phyloP scores from a whole-genome alignment of 2,888 invertebrate species.

The Sesamia inferens region DNA sequence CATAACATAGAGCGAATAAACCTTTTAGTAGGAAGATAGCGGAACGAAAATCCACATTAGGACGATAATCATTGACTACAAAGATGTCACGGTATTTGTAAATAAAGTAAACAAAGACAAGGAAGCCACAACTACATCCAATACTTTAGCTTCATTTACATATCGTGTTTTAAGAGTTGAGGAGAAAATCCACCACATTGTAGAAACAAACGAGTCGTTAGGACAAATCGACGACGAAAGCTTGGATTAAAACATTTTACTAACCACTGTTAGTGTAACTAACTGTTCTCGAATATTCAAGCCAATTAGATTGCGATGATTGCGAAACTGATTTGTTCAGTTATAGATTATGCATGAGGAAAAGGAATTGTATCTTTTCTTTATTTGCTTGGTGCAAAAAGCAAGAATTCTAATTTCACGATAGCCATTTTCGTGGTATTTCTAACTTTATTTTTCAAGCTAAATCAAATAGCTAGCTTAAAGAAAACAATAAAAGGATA shows the following conservation, averaged over 20 bases:
- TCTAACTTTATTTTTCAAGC: not conserved
- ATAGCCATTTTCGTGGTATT: not conserved
- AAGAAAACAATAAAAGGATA: too few relatives aligned
- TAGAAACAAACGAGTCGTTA: slow-evolving; percentile 64
- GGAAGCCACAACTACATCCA: slow-evolving; percentile 57
- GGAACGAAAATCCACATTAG: slow-evolving; percentile 49
- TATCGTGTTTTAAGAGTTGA: slow-evolving; percentile 66
- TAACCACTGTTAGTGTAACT: slow-evolving; percentile 51
- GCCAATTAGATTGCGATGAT: slow-evolving; percentile 58
- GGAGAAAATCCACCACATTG: slow-evolving; percentile 57
- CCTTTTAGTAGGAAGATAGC: slow-evolving; percentile 29
- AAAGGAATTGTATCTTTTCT: slow-evolving; percentile 22
- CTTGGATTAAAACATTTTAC: slow-evolving; percentile 71
- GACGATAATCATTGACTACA: slow-evolving; percentile 45
- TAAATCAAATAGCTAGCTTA: not conserved
- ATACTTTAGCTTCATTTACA: slow-evolving; percentile 74
- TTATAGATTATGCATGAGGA: slow-evolving; percentile 56
- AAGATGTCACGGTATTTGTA: slow-evolving; percentile 55
- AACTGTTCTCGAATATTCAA: slow-evolving; percentile 58
- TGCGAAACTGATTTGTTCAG: slow-evolving; percentile 52
- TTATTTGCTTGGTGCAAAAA: slow-evolving; percentile 8
- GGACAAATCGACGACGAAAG: slow-evolving; percentile 71
- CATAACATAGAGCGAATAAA: slow-evolving; percentile 12
- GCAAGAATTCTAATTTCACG: not conserved
- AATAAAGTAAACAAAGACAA: slow-evolving; percentile 56